Evolutionary conservation across 2,888 invertebrate genomes (phyloP).

Genomic region (Hedya salicella): DNA sequence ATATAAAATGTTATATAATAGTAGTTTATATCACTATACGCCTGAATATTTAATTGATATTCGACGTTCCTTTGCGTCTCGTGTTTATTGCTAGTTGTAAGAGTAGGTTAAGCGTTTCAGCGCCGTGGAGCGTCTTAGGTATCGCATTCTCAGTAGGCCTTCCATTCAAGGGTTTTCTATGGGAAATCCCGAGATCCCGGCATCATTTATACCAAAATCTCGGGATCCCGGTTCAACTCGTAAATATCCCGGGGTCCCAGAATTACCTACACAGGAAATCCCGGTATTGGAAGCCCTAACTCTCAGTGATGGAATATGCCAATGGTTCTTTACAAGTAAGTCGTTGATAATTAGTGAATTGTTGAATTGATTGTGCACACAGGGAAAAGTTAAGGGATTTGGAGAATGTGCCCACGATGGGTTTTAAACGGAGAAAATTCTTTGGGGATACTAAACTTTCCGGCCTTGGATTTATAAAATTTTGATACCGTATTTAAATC

Average conservation of each 20-base stretch:
- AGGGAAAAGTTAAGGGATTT: slow-evolving; percentile 14
- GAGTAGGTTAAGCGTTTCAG: slow-evolving; percentile 7
- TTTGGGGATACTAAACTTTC: neutral
- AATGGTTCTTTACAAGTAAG: slow-evolving; percentile 53
- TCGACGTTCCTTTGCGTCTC: slow-evolving; percentile 7
- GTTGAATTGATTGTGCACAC: slow-evolving; percentile 56
- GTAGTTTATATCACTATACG: too few relatives aligned
- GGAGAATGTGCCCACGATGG: neutral
- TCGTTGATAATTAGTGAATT: slow-evolving; percentile 60
- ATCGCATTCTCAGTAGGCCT: neutral
- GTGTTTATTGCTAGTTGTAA: slow-evolving; percentile 20
- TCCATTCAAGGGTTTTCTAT: too few relatives aligned
- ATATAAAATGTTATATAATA: too few relatives aligned
- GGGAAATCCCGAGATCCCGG: too few relatives aligned
- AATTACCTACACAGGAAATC: too few relatives aligned
- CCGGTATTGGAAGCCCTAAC: too few relatives aligned
- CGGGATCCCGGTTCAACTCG: too few relatives aligned
- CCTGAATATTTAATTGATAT: neutral
- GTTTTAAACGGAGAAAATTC: neutral
- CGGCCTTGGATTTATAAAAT: too few relatives aligned
- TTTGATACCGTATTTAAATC: too few relatives aligned
- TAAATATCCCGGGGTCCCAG: too few relatives aligned
- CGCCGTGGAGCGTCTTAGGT: neutral
- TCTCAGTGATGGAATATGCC: slow-evolving; percentile 34
- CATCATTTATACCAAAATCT: too few relatives aligned